Base-by-base conservation (phyloP, 2,113 vertebrate species). In the Pseudolaguvia tuberculata region DNA sequence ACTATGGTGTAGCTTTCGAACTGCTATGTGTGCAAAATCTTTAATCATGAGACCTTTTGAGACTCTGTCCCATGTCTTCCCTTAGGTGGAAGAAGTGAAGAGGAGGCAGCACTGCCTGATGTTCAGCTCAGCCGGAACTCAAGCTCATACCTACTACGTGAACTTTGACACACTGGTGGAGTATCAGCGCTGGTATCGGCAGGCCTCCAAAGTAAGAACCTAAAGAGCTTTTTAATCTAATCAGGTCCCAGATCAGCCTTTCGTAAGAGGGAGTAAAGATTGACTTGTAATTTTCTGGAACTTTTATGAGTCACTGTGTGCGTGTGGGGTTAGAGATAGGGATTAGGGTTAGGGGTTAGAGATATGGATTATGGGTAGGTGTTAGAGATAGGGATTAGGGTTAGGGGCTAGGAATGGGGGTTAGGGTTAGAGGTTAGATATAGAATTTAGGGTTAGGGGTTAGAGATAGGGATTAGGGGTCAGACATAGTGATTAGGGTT, bases 141-240 rank as follows among this genome's bases (percentile, higher is more conserved):
- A 96, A 71, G 93, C 93, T 52, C 95, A 96, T 70, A 96, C 94
- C 0, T 98, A 96, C 86, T 96, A 94, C 1, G 79, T 98, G 72
- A 95, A 93, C 88, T 98, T 97, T 75, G 94, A 95, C 86, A 94
- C 94, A 0, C 85, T 93, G 57, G 84, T 91, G 0, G 94, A 98
- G 79, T 96, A 90, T 83, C 95, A 96, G 85, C 88, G 95, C 47
- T 98, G 96, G 96, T 89, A 95, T 71, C 94, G 96, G 21, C 94
- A 96, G 45, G 96, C 95, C 0, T 93, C 94, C 78, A 96, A 94
- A 89, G 96, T 98, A 89, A 94, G 85, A 15, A n/a, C 13, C 42
- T 21, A 29, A 25, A 23, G 11, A 10, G 20, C 51, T 35, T 48
- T 50, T 57, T 78, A 57, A 59, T 75, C 53, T 70, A 65, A 70